Evolutionary conservation across 2,888 invertebrate genomes (phyloP), one percentile per base, ranked within the genome.

Genomic region (Drosophila mimica): DNA sequence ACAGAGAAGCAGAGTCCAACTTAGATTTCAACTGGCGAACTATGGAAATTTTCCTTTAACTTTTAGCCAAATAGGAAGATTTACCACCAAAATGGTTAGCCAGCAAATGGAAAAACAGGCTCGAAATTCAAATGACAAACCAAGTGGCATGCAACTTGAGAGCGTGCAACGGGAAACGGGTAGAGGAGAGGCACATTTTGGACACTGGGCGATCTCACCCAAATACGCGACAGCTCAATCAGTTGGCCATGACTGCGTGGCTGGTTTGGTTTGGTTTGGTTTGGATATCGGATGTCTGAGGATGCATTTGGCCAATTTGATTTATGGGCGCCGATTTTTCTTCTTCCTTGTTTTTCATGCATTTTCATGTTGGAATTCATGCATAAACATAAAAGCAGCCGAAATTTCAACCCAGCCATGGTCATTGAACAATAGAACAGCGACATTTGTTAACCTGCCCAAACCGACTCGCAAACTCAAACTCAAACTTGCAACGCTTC

Each of bases 201-300:
- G 83, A 72, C 83, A 88, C 70, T 88, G 84, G 80, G 88, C 86
- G 75, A 89, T 77, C 85, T 85, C 84, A 89, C 80, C 85, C 82
- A 83, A 89, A 89, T 87, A 87, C 74, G 87, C 84, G 88, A 89
- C 85, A 85, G 89, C 85, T 89, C 85, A 89, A 85, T 89, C 85
- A 85, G 84, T 83, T 89, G 87, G 80, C 89, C 87, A 87, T 87
- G 85, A 71, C 84, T 85, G 89, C 84, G 89, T 83, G 84, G 81
- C 81, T 70, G 48, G 61, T 66, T 64, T 67, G 49, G 65, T 25
- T 25, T 25, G 25, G 25, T 25, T 25, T 70, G 48, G 61, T 66
- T 64, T 67, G 49, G 65, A 34, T 56, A 56, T 30, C 28, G 38
- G 13, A 38, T 30, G 15, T 38, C 38, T 38, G n/a, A 56, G 56